Evolutionary conservation across 2,797 vertebrate genomes (phyloP), one percentile per base, ranked within the genome.

Genomic region (Coregonus sp.): DNA sequence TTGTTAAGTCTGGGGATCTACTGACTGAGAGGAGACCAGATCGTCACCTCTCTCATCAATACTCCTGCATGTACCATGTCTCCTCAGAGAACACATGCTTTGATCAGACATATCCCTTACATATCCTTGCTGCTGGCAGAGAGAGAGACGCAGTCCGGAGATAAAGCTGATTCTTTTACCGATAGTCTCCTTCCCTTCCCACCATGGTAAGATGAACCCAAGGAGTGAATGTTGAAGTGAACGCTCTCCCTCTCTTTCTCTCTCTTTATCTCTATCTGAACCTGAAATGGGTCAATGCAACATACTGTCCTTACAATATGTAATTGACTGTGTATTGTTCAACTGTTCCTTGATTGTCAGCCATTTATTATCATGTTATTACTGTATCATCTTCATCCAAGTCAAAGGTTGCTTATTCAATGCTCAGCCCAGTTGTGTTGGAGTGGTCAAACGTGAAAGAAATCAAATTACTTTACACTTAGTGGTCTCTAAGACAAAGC

Each of bases 61-160:
- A 81, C 74, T 76, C 73, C 71, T 35, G 31, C 76, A 82, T 84
- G 85, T 75, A 37, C 56, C 78, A 61, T 63, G 75, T 73, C 78
- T 78, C 75, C 83, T 82, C 70, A 2, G 80, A 82, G 78, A 81
- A 83, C 90, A 86, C 86, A 70, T 18, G 78, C 86, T 89, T 85
- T 88, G 84, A 88, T 90, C 83, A 80, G 61, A 74, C 74, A 75
- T 83, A 90, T 90, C 86, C 67, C 69, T 88, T 85, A 85, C 84
- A 78, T 85, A 86, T 87, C 84, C 80, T 71, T 12, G 71, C 76
- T 63, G 69, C 12, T 59, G 56, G 40, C 73, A 63, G 78, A 74
- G 84, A 47, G 40, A 25, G 59, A 25, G 16, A 56, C 7, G 83
- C 85, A 82, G 84, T 82, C 74, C 0, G 4, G 84, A 85, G 71